Percentiles rank a stretch among this genome's conserved stretches.
Evolutionary conservation across 2,113 vertebrate genomes (phyloP).

Genomic region (Aptenodytes patagonicus): DNA sequence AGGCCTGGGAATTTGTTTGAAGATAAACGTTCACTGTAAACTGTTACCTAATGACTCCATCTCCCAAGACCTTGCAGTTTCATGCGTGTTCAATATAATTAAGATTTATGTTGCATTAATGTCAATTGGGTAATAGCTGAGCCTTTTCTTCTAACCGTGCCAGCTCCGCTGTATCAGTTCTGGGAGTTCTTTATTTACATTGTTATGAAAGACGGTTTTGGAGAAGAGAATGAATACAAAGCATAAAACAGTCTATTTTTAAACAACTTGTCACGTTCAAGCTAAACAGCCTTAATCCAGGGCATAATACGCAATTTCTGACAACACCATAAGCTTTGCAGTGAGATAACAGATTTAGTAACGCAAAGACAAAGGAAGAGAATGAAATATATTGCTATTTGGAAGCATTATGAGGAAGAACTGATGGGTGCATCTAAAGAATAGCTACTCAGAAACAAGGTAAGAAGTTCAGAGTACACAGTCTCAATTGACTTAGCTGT

Average conservation of each 20-base stretch:
- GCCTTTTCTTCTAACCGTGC: neutral
- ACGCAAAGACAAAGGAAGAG: neutral
- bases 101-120: slow-evolving; percentile 56
- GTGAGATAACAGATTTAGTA: neutral
- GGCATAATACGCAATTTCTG: neutral
- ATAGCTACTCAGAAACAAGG: neutral
- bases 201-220: neutral
- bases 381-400: neutral
- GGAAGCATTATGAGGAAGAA: neutral
- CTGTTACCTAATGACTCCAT: slow-evolving; percentile 6
- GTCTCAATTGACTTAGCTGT: neutral
- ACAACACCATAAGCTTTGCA: neutral
- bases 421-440: neutral
- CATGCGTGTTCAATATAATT: slow-evolving; percentile 40
- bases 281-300: neutral
- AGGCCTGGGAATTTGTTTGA: neutral
- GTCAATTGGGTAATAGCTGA: neutral
- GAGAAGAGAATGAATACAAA: neutral
- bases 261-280: neutral
- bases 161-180: neutral
- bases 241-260: neutral
- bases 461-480: neutral
- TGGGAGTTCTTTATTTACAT: slow-evolving; percentile 37
- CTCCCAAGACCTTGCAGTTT: neutral
- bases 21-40: slow-evolving; percentile 14